phyloP scores from a whole-genome alignment of 2,113 vertebrate species.

The Motacilla alba region DNA sequence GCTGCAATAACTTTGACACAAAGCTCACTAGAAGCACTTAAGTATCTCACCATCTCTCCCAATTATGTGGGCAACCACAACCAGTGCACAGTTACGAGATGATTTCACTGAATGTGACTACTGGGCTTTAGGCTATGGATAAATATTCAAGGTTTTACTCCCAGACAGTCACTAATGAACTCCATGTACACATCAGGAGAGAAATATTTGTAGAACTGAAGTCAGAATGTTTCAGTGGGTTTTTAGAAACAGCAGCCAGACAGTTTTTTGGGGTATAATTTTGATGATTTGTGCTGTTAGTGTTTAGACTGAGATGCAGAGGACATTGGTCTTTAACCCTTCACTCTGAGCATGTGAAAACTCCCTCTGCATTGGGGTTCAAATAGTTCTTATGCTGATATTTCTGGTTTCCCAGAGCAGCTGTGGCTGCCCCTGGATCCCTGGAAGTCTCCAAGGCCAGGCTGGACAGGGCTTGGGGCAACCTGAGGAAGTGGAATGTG shows the following conservation, averaged over 20 bases:
- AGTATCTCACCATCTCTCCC: neutral
- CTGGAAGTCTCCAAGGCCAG: neutral
- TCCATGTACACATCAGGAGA: neutral
- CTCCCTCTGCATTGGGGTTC: neutral
- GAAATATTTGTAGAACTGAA: neutral
- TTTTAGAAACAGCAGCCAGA: neutral
- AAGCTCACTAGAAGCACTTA: neutral
- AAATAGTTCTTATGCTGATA: neutral
- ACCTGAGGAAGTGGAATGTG: accelerated
- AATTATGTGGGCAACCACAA: neutral
- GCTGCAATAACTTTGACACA: neutral
- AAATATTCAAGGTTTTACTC: neutral
- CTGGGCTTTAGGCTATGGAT: neutral
- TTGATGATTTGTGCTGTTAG: neutral
- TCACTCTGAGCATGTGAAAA: neutral
- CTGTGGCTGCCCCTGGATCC: neutral
- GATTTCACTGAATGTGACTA: neutral
- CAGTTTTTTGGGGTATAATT: neutral
- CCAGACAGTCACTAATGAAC: neutral
- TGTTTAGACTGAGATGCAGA: neutral
- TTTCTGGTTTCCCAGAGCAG: neutral
- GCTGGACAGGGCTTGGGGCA: neutral
- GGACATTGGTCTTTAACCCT: neutral
- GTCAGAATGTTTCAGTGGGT: neutral
- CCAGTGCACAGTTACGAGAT: neutral